Evolutionary conservation across 2,797 vertebrate species (phyloP).

Genomic region (Hapalemur alaotrensis): DNA sequence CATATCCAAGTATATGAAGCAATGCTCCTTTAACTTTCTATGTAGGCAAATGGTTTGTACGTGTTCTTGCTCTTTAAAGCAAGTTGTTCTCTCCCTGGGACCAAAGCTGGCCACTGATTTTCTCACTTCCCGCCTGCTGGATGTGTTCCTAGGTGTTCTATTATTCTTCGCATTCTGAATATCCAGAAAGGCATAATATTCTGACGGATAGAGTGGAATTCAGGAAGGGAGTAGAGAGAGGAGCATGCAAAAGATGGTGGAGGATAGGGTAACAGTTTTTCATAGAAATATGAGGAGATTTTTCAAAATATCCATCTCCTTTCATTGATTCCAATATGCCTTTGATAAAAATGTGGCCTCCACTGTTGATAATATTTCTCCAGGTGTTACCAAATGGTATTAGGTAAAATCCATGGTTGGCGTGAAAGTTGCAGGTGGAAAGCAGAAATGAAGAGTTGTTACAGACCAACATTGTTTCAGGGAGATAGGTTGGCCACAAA

Average conservation of each 20-base stretch:
- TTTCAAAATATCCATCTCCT: neutral
- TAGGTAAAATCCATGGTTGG: neutral
- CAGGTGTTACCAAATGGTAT: neutral
- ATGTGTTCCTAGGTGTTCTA: neutral
- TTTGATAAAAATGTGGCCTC: neutral
- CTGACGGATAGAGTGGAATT: neutral
- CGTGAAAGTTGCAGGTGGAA: neutral
- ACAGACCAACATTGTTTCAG: neutral
- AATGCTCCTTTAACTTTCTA: neutral
- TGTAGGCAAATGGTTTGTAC: neutral
- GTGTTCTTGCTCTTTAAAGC: neutral
- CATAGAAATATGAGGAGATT: neutral
- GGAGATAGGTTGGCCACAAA: neutral
- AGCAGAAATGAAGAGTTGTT: neutral
- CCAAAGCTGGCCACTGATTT: neutral
- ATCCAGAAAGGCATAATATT: neutral
- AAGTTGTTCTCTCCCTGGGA: neutral
- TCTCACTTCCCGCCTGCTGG: neutral
- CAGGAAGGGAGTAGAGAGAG: neutral
- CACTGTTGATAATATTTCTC: neutral
- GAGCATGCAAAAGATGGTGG: neutral
- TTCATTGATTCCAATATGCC: neutral
- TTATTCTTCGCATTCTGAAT: neutral
- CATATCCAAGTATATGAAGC: neutral
- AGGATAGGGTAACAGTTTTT: neutral